These are phyloP conservation scores for Dryoscopus gambensis DNA, from an alignment of 2,113 vertebrate genomes.

Conservation along the genomic window DNA sequence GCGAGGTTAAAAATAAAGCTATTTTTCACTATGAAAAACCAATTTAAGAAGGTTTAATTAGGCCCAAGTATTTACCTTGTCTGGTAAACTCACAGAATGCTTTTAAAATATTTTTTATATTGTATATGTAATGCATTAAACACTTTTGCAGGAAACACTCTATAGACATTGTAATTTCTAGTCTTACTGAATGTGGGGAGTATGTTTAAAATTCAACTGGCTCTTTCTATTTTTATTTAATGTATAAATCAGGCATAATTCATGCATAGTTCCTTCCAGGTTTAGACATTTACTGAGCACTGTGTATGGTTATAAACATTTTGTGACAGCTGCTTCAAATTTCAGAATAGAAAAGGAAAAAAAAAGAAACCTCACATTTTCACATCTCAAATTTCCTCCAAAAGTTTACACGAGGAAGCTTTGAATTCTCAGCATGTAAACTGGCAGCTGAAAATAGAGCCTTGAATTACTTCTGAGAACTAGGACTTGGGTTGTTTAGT, in stretches of 20 bases:
- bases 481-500: not conserved
- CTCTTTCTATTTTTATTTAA: constrained; percentile 57
- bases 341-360: not conserved
- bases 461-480: not conserved
- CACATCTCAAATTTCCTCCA: constrained; percentile 7
- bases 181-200: not conserved
- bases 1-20: not conserved
- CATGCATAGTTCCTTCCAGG: constrained; percentile 23
- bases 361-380: not conserved
- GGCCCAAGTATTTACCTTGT: not conserved
- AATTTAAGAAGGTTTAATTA: not conserved
- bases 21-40: not conserved
- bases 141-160: not conserved
- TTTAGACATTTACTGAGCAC: constrained; percentile 41
- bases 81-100: not conserved
- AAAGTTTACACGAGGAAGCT: constrained; percentile 1
- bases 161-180: not conserved
- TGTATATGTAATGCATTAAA: not conserved
- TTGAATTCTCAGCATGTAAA: not conserved
- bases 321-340: constrained; percentile 50
- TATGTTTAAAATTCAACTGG: constrained; percentile 24
- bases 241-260: constrained; percentile 53
- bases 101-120: not conserved
- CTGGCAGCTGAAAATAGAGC: not conserved
- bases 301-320: constrained; percentile 26